Percentiles rank a stretch among this genome's conserved stretches.
Conservation (phyloP, 2,888 invertebrate genomes). For the Eumacrocentrus americanus region DNA sequence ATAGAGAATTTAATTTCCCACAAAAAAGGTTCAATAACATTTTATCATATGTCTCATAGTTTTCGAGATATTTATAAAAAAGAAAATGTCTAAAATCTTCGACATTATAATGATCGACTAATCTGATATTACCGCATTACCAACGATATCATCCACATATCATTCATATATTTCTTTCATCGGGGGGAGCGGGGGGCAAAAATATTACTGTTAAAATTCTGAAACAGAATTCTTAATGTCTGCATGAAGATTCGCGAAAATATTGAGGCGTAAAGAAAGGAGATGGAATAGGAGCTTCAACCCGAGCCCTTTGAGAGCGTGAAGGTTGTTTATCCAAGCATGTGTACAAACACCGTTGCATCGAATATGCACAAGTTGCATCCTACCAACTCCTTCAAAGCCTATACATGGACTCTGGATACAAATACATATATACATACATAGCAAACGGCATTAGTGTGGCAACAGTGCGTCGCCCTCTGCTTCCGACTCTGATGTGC, state of each 20-base stretch:
- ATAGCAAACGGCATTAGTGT: conserved; percentile 14
- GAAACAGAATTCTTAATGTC: neutral
- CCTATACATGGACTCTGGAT: neutral
- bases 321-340: conserved; percentile 27
- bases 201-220: no score
- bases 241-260: neutral
- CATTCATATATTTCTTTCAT: no score
- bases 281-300: neutral
- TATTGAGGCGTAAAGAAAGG: conserved; percentile 3
- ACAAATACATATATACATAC: neutral
- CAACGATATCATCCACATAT: no score
- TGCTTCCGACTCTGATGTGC: neutral
- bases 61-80: no score
- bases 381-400: neutral
- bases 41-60: no score
- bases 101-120: no score
- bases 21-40: no score
- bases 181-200: no score
- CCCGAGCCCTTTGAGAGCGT: conserved; percentile 1
- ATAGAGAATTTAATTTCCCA: no score
- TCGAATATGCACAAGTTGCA: conserved; percentile 24
- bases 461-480: neutral
- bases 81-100: no score
- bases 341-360: conserved; percentile 19
- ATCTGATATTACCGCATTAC: no score